Conservation (phyloP, 2,113 vertebrate species). For the Bufo bufo region DNA sequence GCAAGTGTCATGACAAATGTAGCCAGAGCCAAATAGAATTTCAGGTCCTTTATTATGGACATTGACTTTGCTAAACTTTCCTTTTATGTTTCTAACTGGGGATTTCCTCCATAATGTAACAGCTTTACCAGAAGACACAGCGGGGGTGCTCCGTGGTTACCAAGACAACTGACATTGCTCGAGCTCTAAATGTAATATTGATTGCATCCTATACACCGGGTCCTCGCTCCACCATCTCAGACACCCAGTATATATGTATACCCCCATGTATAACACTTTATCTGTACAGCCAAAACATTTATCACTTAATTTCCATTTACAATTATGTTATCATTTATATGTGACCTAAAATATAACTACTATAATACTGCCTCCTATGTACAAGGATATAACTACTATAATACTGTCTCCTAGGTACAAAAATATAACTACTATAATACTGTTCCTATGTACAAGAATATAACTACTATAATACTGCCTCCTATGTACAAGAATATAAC, state of each 20-base stretch:
- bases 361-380: background rate
- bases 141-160: background rate
- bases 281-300: background rate
- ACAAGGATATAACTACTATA: background rate
- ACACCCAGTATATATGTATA: background rate
- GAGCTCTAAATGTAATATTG: conserved; percentile 10
- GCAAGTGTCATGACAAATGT: too few species aligned
- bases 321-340: too few species aligned
- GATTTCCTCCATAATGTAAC: background rate
- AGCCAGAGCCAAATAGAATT: too few species aligned
- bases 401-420: background rate
- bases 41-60: too few species aligned
- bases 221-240: background rate
- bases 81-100: background rate
- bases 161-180: background rate
- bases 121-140: background rate
- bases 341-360: background rate
- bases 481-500: background rate
- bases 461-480: background rate
- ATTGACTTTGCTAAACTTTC: background rate
- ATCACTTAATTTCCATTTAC: background rate
- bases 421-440: background rate
- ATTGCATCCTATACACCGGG: conserved; percentile 15
- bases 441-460: background rate
- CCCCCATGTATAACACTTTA: background rate